phyloP scores from a whole-genome alignment of 2,888 invertebrate genomes.

The Byasa hedistus region DNA sequence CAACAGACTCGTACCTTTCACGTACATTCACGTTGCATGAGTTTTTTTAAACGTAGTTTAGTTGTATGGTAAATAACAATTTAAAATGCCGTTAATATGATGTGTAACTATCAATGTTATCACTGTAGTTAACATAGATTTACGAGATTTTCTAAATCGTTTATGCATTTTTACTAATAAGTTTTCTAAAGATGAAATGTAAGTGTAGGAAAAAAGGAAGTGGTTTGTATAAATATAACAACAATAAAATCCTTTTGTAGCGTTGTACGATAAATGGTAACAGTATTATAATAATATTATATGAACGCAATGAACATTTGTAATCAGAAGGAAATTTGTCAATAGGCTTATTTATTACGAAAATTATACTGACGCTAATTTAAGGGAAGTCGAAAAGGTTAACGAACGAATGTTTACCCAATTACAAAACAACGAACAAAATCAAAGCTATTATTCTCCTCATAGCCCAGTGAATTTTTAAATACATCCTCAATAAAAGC shows the following conservation, averaged over 20 bases:
- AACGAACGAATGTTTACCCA: not conserved
- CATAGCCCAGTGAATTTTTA: not conserved
- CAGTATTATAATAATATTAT: not conserved
- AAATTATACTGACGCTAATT: not conserved
- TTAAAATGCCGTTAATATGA: not conserved
- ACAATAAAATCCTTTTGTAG: no score
- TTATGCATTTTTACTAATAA: no score
- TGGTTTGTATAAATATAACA: no score
- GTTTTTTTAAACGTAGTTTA: not conserved
- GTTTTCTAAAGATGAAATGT: no score
- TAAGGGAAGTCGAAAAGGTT: not conserved
- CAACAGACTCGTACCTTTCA: conserved; percentile 5
- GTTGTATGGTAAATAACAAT: not conserved
- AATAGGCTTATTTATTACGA: not conserved
- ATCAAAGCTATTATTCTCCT: not conserved
- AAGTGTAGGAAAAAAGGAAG: no score
- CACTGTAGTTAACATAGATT: no score
- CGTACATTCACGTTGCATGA: not conserved
- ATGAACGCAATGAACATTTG: not conserved
- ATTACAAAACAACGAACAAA: not conserved
- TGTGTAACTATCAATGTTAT: no score
- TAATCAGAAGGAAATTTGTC: not conserved
- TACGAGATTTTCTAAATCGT: no score
- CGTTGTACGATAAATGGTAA: no score
- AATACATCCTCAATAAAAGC: not conserved